Evolutionary conservation across 2,797 vertebrate genomes (phyloP).

Genomic region (Manis crassicaudata): DNA sequence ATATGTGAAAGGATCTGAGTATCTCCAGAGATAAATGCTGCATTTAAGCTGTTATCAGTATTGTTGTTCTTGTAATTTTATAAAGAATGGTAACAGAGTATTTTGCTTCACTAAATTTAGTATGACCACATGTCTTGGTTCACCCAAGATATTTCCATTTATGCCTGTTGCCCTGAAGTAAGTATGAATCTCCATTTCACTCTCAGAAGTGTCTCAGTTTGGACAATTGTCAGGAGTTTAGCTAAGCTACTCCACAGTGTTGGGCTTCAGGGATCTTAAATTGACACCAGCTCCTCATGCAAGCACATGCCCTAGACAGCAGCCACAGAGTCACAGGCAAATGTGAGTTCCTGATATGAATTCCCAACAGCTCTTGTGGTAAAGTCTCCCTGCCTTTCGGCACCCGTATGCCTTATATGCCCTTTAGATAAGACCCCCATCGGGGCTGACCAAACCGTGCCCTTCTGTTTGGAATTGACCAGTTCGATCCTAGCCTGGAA

Average conservation of each 20-base stretch:
- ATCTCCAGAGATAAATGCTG: not conserved
- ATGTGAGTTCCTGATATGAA: not conserved
- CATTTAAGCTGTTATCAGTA: not conserved
- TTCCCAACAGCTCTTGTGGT: not conserved
- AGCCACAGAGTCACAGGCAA: not conserved
- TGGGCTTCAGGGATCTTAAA: not conserved
- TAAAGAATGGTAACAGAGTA: not conserved
- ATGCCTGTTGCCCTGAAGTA: not conserved
- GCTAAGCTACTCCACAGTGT: not conserved
- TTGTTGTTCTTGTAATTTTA: conserved; percentile 25
- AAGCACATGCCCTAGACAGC: not conserved
- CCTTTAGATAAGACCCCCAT: not conserved
- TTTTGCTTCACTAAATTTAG: not conserved
- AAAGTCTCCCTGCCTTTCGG: not conserved
- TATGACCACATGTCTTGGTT: not conserved
- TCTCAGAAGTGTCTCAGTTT: not conserved
- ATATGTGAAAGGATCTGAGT: not conserved
- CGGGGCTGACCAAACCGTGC: not conserved
- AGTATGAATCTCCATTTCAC: not conserved
- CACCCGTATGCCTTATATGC: not conserved
- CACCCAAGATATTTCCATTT: not conserved
- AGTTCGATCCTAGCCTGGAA: not conserved
- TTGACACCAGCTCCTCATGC: not conserved
- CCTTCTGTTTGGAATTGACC: not conserved
- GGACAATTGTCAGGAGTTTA: not conserved